Evolutionary conservation across 2,113 vertebrate species (phyloP).

Genomic region (Corvus moneduloides): DNA sequence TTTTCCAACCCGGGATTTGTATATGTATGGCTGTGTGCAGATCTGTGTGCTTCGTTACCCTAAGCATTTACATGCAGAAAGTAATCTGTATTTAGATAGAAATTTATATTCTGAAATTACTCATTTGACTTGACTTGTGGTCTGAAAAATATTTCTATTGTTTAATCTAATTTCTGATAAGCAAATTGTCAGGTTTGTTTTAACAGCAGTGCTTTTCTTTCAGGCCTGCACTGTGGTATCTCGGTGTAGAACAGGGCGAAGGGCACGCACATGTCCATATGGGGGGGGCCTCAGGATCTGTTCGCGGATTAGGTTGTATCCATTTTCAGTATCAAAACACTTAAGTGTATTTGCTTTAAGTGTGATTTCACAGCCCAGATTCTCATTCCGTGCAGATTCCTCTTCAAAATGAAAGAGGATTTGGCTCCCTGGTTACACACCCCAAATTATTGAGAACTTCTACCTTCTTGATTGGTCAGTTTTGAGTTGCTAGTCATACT

Average conservation of each 20-base stretch:
- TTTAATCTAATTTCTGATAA: neutral
- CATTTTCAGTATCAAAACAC: neutral
- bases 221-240: neutral
- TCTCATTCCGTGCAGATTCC: neutral
- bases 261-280: rapidly evolving
- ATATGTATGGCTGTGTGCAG: neutral
- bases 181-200: neutral
- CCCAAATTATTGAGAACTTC: rapidly evolving
- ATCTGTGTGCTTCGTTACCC: neutral
- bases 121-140: neutral
- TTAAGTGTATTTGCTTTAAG: neutral
- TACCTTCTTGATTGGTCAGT: neutral
- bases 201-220: neutral
- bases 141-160: neutral
- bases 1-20: neutral
- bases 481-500: neutral
- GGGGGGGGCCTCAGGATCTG: neutral
- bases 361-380: neutral
- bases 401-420: neutral
- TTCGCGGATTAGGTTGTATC: neutral
- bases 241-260: neutral
- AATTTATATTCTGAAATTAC: neutral
- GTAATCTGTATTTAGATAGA: neutral
- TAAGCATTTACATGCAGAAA: neutral
- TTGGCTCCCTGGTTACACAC: neutral